Conservation (phyloP, 2,113 vertebrate species). For the Oxyruncus cristatus region DNA sequence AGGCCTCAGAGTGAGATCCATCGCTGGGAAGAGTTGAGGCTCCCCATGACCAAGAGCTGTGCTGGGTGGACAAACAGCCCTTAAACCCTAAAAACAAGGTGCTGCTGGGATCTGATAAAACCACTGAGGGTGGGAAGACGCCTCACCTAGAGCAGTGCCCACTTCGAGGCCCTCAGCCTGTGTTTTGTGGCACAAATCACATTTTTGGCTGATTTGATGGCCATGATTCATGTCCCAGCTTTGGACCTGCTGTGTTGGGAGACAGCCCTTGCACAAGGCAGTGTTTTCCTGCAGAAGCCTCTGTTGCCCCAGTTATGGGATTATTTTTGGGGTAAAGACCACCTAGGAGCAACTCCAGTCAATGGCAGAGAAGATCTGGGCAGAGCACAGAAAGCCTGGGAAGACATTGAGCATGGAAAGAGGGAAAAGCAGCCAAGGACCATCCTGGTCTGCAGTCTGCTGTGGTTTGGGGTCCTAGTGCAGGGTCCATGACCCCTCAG, state of each 20-base stretch:
- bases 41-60: background rate
- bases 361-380: background rate
- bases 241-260: background rate
- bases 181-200: accelerated
- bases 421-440: background rate
- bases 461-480: background rate
- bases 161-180: background rate
- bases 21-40: accelerated
- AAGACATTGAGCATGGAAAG: background rate
- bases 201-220: background rate
- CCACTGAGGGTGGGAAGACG: background rate
- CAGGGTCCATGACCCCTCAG: accelerated
- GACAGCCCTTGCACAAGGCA: background rate
- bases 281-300: background rate
- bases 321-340: background rate
- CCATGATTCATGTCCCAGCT: accelerated
- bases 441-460: background rate
- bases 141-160: background rate
- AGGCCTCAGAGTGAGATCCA: background rate
- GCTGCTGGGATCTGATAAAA: background rate
- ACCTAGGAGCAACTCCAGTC: background rate
- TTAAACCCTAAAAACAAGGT: background rate
- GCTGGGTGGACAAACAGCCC: background rate
- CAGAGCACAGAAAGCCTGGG: background rate
- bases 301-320: background rate